phyloP scores from a whole-genome alignment of 2,797 vertebrate genomes.

The Streptopelia turtur region DNA sequence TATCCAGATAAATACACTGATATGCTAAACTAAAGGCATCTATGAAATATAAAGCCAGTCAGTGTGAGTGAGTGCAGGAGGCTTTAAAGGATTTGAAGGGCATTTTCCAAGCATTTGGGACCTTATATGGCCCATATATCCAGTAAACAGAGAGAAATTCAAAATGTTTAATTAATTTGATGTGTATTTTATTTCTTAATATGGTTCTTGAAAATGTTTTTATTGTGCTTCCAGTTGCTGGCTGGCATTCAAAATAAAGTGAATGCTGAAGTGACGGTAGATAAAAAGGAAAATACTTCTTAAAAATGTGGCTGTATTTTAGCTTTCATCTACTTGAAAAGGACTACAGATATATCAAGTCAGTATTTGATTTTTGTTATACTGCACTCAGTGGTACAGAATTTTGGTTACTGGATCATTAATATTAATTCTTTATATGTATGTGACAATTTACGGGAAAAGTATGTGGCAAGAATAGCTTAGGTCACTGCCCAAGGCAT shows the following conservation, averaged over 20 bases:
- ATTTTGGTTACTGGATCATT: background rate
- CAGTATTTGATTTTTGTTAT: background rate
- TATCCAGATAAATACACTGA: constrained; percentile 28
- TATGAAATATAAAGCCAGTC: constrained; percentile 26
- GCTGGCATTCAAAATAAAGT: background rate
- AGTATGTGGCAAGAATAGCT: background rate
- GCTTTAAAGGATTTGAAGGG: constrained; percentile 5
- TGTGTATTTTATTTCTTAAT: constrained; percentile 49
- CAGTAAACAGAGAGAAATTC: constrained; percentile 24
- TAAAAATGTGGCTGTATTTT: background rate
- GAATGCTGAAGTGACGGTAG: background rate
- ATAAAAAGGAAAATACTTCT: background rate
- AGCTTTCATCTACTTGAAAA: background rate
- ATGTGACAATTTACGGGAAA: background rate
- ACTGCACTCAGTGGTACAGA: background rate
- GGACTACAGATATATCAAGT: background rate
- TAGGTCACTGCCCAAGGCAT: background rate
- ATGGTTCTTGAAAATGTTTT: constrained; percentile 11
- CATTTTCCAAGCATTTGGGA: constrained; percentile 33
- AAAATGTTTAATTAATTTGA: constrained; percentile 64
- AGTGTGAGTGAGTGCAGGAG: background rate
- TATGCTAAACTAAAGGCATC: constrained; percentile 40
- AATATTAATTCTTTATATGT: background rate
- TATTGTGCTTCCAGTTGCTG: constrained; percentile 16
- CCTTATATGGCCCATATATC: constrained; percentile 24